Evolutionary conservation across 23 tunicate genomes (phyloP).

Genomic region (Botrylloides violaceus): DNA sequence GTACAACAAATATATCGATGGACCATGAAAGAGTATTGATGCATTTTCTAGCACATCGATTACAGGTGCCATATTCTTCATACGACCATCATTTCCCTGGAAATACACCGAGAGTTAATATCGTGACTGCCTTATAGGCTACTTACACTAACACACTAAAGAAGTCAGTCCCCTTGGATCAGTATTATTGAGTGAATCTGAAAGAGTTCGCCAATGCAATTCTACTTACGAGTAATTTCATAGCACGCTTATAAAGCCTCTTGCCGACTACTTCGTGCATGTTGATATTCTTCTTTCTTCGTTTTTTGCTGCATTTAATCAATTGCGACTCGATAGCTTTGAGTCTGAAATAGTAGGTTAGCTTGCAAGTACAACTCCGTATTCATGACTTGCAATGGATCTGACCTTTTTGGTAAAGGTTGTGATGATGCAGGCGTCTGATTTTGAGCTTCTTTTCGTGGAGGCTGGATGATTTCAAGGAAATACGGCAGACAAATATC

Average conservation of each 20-base stretch:
- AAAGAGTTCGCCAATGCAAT: no score
- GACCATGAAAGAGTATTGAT: conserved; percentile 43
- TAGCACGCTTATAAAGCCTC: conserved; percentile 26
- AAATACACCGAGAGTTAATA: no score
- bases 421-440: conserved; percentile 18
- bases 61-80: conserved; percentile 21
- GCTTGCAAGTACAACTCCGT: no score
- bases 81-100: conserved; percentile 34
- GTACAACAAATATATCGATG: conserved; percentile 48
- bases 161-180: no score
- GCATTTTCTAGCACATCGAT: conserved; percentile 42
- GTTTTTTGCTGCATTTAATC: conserved; percentile 17
- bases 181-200: no score
- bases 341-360: conserved; percentile 30
- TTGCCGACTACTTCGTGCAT: conserved; percentile 13
- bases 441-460: background rate
- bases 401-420: conserved; percentile 32
- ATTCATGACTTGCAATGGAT: no score
- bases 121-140: no score
- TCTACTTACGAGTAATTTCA: conserved; percentile 31
- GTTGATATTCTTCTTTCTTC: conserved; percentile 16
- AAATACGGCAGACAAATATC: conserved; percentile 60
- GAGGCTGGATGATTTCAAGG: conserved; percentile 32
- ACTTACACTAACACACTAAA: no score
- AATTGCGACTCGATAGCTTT: conserved; percentile 22